Base-by-base conservation (phyloP, 1,140 invertebrate species). In the Phymastichus coffea region DNA sequence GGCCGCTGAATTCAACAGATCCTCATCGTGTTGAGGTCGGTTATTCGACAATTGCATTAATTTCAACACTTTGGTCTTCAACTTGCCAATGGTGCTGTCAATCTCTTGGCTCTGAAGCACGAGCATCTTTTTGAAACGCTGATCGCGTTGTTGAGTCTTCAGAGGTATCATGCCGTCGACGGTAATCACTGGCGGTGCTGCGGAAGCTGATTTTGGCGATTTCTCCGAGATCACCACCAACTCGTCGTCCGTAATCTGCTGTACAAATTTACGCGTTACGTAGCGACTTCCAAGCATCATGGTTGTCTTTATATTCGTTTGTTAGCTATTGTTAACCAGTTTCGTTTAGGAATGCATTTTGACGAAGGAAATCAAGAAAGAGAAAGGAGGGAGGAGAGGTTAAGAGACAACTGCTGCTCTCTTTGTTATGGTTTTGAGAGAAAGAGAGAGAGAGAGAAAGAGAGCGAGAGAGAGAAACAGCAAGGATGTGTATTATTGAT, bases 81-180 rank as follows among this genome's bases (percentile, higher is more conserved):
- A 23, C 1, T 57, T 28, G 4, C 7, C 20, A n/a, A 46, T 1
- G 17, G 48, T 52, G 10, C 41, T 57, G 4, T 62, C 54, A 8
- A 62, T 62, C n/a, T 62, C 60, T 40, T 57, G 53, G n/a, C 48
- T 57, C 15, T 62, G 60, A 12, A 52, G 23, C 33, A 38, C 12
- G n/a, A 62, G 14, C 52, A 57, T 52, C 14, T 62, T 62, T 6
- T 62, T 57, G 7, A 57, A 62, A 9, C 48, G 51, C n/a, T 57
- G 30, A 40, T 57, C 14, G 0, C 54, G 47, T 6, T 62, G 46
- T n/a, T 52, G 37, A 0, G 14, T 22, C 28, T 57, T 57, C 33
- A 61, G 12, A 10, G 43, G 25, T 48, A 52, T 37, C 4, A 15
- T 17, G 7, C 26, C 10, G 30, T 58, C 28, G 2, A 25, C 28